Base-by-base conservation (phyloP, 2,113 vertebrate genomes). In the Phyllopteryx taeniolatus region DNA sequence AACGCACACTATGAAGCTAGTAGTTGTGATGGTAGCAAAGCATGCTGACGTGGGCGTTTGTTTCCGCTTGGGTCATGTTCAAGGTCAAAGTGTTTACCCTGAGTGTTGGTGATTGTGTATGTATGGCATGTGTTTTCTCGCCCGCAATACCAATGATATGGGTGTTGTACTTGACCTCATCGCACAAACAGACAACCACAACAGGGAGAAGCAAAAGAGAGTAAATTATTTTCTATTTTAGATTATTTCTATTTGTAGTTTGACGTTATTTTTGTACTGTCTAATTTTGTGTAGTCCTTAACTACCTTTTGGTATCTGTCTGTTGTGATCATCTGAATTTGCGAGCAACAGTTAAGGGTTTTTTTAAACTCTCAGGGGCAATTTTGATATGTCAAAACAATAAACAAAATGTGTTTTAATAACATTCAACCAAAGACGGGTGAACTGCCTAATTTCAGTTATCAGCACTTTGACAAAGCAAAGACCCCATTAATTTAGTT, bases 1-100 rank as follows among this genome's bases (percentile, higher is more conserved):
- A 72, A 80, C 63, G 60, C 72, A 77, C 61, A 73, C 44, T 39
- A 6, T 44, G 57, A 60, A 60, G 61, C 61, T 49, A 78, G 74
- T 73, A 75, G 46, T 75, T 73, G 57, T 67, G 76, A 75, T n/a
- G 72, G 77, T 59, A 75, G 73, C 61, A 3, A 11, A 13, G 22
- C 47, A 12, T 31, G 68, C 68, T 70, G 75, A 76, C 82, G 74
- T 79, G 76, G 78, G 81, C 71, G 19, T 77, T 86, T 75, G 83
- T 83, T 85, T 75, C 73, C 66, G 80, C 81, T 80, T 83, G 79
- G 86, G 81, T 86, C 80, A 76, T 71, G 68, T 89, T 87, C 83
- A 87, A 91, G 86, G 84, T 68, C 80, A 71, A 72, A 70, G 75
- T 77, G 74, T 83, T 86, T 78, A 70, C 77, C 77, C 66, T 69